Base-by-base conservation (phyloP, 1,140 invertebrate species). In the Gryon sp. region DNA sequence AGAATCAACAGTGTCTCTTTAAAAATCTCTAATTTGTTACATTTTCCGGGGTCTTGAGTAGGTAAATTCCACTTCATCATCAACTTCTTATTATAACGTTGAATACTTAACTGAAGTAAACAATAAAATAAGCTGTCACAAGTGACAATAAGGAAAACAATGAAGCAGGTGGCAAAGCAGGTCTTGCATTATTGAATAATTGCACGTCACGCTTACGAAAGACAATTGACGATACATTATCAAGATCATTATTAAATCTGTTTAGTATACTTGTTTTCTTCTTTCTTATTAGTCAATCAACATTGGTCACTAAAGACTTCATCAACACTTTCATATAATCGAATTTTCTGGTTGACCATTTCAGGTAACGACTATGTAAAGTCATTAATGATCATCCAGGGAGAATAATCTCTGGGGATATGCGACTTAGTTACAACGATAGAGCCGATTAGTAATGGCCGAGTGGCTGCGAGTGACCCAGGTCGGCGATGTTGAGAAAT, bases 1-100 rank as follows among this genome's bases (percentile, higher is more conserved):
- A 34, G 38, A 36, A 70, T 60, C 43, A 70, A 70, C 66, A 70
- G 53, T 70, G 40, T 60, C 52, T 40, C 66, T 59, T 70, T 50
- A 69, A 57, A 57, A 11, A 52, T 65, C 18, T 46, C 40, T 36
- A 32, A 16, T 34, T 65, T 45, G n/a, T 3, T 9, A 22, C 20
- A n/a, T 48, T 41, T 34, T 36, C 40, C 11, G 18, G 18, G 38
- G n/a, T 45, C 34, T 65, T 9, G 28, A 65, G 26, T 32, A 43
- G 48, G 11, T 45, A 52, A 53, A 32, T 45, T 48, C 18, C n/a
- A 22, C 36, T 65, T 45, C 26, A 65, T 14, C 38, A 52, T 22
- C 59, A 50, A 41, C 34, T 50, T 2, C 19, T 5, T 40, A 41
- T 5, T 1, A n/a, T n/a, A n/a, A n/a, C 14, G 5, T 5, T 34